Base-by-base conservation (phyloP, 1,140 invertebrate species). In the Pomacea maculata region DNA sequence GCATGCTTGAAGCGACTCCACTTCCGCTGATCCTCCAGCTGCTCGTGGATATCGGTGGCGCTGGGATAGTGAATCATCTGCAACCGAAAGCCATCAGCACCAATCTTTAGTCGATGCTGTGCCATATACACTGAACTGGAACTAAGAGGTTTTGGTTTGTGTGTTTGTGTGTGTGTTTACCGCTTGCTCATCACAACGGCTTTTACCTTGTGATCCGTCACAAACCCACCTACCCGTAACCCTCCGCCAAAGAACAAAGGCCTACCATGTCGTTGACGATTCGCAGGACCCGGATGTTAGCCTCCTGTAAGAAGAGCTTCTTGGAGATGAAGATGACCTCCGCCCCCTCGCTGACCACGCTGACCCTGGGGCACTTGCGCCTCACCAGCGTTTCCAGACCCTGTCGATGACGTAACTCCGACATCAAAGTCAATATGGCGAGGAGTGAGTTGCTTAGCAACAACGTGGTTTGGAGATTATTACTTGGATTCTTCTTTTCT, bases 251-350 rank as follows among this genome's bases (percentile, higher is more conserved):
- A 12, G 29, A 15, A 17, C n/a, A 21, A n/a, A 70, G 61, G 78
- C 85, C 74, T 80, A 88, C 87, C 85, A 88, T 82, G 67, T 87
- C 87, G 29, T 81, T 87, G n/a, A 86, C 85, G 17, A 86, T 80
- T 21, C 87, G 72, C 0, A 87, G 80, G 14, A 87, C 84, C 75
- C 87, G 87, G 45, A 86, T 85, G 71, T 87, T 87, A 15, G 87
- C 87, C 77, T 86, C 82, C 17, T 85, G 83, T 19, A 86, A 77
- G 79, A 90, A 89, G 34, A 90, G 81, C 61, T 85, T 82, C 77
- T 89, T 90, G 57, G 87, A 87, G 55, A 90, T 86, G 34, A 88
- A 83, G 14, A 90, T 85, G 75, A 88, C 88, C 80, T 90, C 89
- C 5, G 87, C 86, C 17, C 88, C 89, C 17, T 88, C 86, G 57